A percentile compares a stretch with the other conserved stretches of the same genome.
These are phyloP conservation scores for Nothoprocta perdicaria DNA, from an alignment of 2,113 vertebrate species.

Conservation along the genomic window DNA sequence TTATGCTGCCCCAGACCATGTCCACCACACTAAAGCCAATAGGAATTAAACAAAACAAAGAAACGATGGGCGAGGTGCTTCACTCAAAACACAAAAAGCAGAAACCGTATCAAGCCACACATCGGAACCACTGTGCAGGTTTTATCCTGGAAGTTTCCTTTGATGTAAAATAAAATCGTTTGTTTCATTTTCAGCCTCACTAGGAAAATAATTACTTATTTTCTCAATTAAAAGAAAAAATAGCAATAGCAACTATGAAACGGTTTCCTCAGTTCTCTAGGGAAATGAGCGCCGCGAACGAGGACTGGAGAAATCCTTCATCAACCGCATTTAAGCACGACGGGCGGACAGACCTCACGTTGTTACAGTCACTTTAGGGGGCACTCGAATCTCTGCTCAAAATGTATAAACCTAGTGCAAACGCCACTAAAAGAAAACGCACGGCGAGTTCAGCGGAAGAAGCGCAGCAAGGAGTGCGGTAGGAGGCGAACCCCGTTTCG, in stretches of 20 bases:
- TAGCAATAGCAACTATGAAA: neutral
- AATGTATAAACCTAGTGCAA: neutral
- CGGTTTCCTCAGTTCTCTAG: neutral
- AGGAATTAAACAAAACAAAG: conserved; percentile 32
- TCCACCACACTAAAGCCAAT: neutral
- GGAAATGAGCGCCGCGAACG: neutral
- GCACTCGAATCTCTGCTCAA: neutral
- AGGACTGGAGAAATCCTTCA: neutral
- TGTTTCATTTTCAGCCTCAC: neutral
- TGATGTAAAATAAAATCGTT: conserved; percentile 8
- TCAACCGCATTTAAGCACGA: neutral
- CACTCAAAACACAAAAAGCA: neutral
- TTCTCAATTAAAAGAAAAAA: rapidly evolving
- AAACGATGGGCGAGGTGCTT: neutral
- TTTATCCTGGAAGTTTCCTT: neutral
- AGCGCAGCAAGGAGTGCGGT: rapidly evolving
- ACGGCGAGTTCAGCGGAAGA: too few relatives aligned
- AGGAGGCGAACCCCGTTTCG: neutral
- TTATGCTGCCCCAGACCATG: neutral
- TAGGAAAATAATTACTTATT: neutral
- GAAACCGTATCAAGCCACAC: neutral
- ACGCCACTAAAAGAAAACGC: neutral
- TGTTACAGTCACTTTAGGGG: neutral
- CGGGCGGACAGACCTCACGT: neutral
- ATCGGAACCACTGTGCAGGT: rapidly evolving